Conservation (phyloP, 2,888 invertebrate species). For the Leucozona laternaria region DNA sequence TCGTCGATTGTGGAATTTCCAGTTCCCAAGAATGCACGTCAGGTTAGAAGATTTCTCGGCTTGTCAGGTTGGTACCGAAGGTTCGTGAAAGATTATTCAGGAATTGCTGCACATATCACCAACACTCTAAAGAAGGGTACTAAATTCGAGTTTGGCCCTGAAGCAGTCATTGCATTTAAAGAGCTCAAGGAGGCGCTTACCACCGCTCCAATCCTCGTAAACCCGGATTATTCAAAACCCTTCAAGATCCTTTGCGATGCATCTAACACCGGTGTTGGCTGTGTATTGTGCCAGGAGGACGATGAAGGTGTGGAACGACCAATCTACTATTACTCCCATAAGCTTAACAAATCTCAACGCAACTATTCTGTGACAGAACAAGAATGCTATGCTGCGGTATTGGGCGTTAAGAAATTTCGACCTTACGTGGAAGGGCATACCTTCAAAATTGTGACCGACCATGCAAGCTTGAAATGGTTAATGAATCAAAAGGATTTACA, state of each 20-base stretch:
- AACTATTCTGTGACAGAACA: not conserved
- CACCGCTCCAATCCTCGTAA: too few relatives aligned
- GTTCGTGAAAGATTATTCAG: too few relatives aligned
- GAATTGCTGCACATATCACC: too few relatives aligned
- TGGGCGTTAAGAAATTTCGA: constrained; percentile 4
- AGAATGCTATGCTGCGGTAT: not conserved
- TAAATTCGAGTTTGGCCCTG: not conserved
- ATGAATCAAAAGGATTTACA: not conserved
- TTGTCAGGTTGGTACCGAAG: not conserved
- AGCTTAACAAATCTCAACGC: not conserved
- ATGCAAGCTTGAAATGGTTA: constrained; percentile 2
- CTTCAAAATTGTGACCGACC: not conserved
- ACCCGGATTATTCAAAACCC: not conserved
- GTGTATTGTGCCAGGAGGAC: constrained; percentile 1
- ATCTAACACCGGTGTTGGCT: not conserved
- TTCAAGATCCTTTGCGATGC: constrained; percentile 18
- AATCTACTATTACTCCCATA: constrained; percentile 12
- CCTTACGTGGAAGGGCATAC: constrained; percentile 10
- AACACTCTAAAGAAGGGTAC: too few relatives aligned
- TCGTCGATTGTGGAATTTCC: not conserved
- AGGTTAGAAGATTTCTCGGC: too few relatives aligned
- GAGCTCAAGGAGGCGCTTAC: not conserved
- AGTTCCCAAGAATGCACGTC: not conserved
- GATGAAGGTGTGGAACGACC: constrained; percentile 16
- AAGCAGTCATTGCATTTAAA: not conserved